These are phyloP conservation scores for Quadriops clusia DNA, from an alignment of 2,888 invertebrate genomes.

Conservation along the genomic window DNA sequence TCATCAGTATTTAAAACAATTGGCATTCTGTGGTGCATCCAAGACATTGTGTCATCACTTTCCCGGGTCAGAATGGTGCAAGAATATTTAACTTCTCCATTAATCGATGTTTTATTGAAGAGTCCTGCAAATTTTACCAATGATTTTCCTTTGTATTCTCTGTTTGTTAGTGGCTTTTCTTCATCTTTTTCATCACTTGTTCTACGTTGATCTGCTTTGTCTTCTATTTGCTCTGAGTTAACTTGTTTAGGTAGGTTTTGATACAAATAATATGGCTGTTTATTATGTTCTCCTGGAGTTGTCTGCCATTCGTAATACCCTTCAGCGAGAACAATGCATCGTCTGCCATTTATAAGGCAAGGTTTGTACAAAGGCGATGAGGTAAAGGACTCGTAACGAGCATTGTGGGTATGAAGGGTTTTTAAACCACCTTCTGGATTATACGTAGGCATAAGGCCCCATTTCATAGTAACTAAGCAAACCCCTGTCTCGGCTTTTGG, in stretches of 20 bases:
- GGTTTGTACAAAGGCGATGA: slow-evolving; percentile 40
- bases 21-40: slow-evolving; percentile 73
- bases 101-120: slow-evolving; percentile 1
- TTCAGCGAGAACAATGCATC: slow-evolving; percentile 68
- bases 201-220: slow-evolving; percentile 45
- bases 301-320: slow-evolving; percentile 79
- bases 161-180: too few relatives aligned
- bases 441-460: slow-evolving; percentile 18
- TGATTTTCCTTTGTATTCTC: slow-evolving; percentile 43
- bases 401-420: slow-evolving; percentile 17
- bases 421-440: slow-evolving; percentile 2
- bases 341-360: slow-evolving; percentile 53
- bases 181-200: slow-evolving; percentile 60
- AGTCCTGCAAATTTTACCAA: slow-evolving; percentile 25
- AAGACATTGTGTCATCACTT: slow-evolving; percentile 51
- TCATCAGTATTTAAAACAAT: slow-evolving; percentile 60
- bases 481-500: slow-evolving; percentile 4
- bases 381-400: slow-evolving; percentile 16
- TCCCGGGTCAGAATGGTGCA: slow-evolving; percentile 71
- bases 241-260: slow-evolving; percentile 21
- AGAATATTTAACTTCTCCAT: slow-evolving; percentile 14
- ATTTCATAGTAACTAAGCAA: slow-evolving; percentile 16
- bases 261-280: slow-evolving; percentile 67
- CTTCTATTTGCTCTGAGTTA: slow-evolving; percentile 18
- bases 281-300: slow-evolving; percentile 43